Evolutionary conservation across 2,797 vertebrate genomes (phyloP).

Genomic region (Smutsia temminckii): DNA sequence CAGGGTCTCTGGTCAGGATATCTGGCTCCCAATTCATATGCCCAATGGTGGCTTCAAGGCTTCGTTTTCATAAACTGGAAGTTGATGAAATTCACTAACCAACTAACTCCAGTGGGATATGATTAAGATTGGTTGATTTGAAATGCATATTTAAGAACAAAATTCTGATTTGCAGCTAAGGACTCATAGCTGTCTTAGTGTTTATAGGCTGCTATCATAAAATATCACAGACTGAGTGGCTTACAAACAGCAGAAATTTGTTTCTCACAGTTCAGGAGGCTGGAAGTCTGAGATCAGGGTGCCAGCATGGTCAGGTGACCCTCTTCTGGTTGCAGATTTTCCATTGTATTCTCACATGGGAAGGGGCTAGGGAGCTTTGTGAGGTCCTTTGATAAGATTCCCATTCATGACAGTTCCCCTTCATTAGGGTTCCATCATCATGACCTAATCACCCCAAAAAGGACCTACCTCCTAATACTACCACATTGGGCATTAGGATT

Average conservation of each 20-base stretch:
- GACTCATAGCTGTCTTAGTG: neutral
- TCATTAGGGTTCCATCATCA: neutral
- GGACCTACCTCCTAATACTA: neutral
- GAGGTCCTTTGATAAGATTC: neutral
- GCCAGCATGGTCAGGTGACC: too few relatives aligned
- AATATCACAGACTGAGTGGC: neutral
- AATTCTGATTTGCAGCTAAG: neutral
- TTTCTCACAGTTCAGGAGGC: neutral
- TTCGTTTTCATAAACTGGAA: neutral
- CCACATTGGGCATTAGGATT: neutral
- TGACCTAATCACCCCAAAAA: neutral
- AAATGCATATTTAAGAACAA: neutral
- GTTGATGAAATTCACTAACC: neutral
- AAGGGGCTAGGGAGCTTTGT: neutral
- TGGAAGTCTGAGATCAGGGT: neutral
- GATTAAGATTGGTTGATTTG: conserved; percentile 24
- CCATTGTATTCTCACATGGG: neutral
- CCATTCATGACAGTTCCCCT: neutral
- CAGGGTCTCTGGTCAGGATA: neutral
- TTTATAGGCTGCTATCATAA: neutral
- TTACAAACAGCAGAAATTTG: neutral
- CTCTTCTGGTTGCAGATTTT: neutral
- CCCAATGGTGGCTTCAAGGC: neutral
- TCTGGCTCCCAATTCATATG: neutral
- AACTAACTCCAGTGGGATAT: neutral